A percentile compares a stretch with the other conserved stretches of the same genome.
phyloP scores from a whole-genome alignment of 2,888 invertebrate genomes.

The Strigamia crassipes region DNA sequence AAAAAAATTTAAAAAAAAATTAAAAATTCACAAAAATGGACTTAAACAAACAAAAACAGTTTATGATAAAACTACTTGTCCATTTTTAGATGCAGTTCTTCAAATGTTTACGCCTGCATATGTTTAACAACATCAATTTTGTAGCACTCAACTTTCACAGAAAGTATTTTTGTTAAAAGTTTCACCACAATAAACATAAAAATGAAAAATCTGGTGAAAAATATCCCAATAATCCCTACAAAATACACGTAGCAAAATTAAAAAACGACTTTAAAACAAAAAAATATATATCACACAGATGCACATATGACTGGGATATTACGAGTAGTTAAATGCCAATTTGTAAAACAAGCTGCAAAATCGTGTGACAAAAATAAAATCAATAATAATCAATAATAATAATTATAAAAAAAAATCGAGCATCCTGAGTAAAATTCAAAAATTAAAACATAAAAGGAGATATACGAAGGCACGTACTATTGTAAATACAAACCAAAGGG shows the following conservation, averaged over 20 bases:
- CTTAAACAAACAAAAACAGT: neutral
- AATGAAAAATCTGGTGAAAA: neutral
- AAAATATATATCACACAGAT: neutral
- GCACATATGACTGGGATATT: neutral
- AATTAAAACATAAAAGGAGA: neutral
- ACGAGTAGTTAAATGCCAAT: neutral
- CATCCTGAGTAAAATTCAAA: neutral
- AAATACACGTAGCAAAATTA: neutral
- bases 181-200: neutral
- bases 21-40: neutral
- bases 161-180: neutral
- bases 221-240: neutral
- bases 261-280: neutral
- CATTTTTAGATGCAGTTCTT: neutral
- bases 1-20: neutral
- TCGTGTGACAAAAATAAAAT: no score
- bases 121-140: constrained; percentile 2
- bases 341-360: neutral
- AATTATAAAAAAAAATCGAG: neutral
- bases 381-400: neutral
- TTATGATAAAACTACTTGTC: neutral
- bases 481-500: neutral
- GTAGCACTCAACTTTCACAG: constrained; percentile 10
- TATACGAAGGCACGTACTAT: neutral
- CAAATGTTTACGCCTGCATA: neutral